These are phyloP conservation scores for Alentia gelatinosa DNA, from an alignment of 2,888 invertebrate species.

Conservation along the genomic window DNA sequence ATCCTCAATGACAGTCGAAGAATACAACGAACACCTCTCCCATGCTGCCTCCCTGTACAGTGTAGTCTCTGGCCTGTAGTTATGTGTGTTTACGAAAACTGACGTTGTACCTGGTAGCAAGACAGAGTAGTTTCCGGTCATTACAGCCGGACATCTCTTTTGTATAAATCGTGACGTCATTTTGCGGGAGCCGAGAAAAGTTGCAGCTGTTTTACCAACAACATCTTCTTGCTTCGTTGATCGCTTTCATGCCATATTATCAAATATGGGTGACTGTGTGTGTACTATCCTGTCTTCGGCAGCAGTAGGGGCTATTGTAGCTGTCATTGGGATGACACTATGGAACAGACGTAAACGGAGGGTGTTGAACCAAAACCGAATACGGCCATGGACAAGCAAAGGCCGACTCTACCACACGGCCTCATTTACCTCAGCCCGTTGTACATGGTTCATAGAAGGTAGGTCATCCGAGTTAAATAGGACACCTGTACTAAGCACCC, in stretches of 20 bases:
- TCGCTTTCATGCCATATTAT: too few species aligned
- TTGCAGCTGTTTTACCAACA: too few species aligned
- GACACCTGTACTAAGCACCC: not conserved
- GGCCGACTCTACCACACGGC: constrained; percentile 19
- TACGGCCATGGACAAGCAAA: not conserved
- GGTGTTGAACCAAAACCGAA: not conserved
- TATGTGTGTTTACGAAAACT: not conserved
- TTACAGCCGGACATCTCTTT: constrained; percentile 10
- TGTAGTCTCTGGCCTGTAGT: not conserved
- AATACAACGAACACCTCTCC: not conserved
- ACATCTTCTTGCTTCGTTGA: too few species aligned
- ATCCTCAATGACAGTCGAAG: not conserved
- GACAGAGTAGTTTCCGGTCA: not conserved
- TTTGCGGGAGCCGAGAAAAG: not conserved
- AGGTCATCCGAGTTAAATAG: not conserved
- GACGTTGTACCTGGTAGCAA: not conserved
- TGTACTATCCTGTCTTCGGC: not conserved
- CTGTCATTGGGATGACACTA: not conserved
- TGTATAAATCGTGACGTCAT: not conserved
- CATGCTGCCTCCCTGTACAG: too few species aligned
- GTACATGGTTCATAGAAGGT: constrained; percentile 40
- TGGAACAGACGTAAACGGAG: not conserved
- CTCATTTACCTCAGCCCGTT: not conserved
- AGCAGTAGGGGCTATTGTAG: not conserved
- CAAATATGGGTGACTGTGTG: not conserved